These are phyloP conservation scores for Phataginus tricuspis DNA, from an alignment of 2,797 vertebrate genomes.

Conservation along the genomic window DNA sequence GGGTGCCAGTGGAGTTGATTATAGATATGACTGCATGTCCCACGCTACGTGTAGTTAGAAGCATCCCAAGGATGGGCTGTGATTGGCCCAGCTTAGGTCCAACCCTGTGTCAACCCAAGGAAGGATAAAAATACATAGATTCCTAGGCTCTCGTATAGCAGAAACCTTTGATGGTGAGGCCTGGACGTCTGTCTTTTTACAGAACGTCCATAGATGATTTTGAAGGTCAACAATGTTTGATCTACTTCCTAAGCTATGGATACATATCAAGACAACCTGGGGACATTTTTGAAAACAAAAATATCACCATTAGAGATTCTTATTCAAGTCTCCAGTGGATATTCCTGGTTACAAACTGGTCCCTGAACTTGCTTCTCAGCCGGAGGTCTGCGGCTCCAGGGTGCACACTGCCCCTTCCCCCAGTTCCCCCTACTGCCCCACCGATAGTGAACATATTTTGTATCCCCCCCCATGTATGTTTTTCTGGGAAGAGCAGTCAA, in stretches of 20 bases:
- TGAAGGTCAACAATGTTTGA: neutral
- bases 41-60: neutral
- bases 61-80: neutral
- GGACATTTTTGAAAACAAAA: neutral
- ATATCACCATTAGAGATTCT: neutral
- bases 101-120: neutral
- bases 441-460: neutral
- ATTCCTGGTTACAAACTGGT: neutral
- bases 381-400: neutral
- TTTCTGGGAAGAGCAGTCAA: neutral
- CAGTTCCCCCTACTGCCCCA: too few relatives aligned
- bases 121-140: neutral
- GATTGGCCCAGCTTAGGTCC: neutral
- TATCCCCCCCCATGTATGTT: neutral
- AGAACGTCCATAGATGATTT: neutral
- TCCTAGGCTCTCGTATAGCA: neutral
- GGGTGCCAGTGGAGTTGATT: neutral
- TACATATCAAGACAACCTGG: neutral
- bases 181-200: neutral
- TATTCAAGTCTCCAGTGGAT: neutral
- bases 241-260: neutral
- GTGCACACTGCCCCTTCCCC: fast-evolving
- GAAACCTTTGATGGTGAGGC: neutral
- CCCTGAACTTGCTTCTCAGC: neutral
- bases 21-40: neutral